Evolutionary conservation across 64 coral and sea anemone species (phyloP).

Genomic region (Pachyseris speciosa): DNA sequence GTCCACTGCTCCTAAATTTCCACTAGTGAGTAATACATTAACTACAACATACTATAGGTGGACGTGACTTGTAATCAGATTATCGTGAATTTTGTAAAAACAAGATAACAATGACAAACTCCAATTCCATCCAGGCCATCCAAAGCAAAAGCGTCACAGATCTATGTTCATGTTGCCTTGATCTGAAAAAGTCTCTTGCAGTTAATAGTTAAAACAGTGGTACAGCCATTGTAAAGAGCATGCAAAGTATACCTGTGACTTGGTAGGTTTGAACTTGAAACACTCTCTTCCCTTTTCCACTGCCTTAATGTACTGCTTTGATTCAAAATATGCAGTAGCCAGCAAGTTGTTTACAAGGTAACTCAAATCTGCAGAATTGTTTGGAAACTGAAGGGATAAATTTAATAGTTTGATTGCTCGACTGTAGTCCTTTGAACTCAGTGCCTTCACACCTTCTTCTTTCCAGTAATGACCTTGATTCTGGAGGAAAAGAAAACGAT

Average conservation of each 20-base stretch:
- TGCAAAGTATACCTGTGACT: conserved; percentile 59
- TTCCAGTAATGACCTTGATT: conserved; percentile 69
- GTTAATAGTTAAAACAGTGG: too few relatives aligned
- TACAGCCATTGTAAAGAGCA: too few relatives aligned
- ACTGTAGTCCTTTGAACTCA: conserved; percentile 20
- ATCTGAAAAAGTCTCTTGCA: too few relatives aligned
- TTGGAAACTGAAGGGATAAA: conserved; percentile 65
- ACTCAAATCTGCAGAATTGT: conserved; percentile 23
- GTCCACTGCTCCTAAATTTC: too few relatives aligned
- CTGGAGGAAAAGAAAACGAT: background rate
- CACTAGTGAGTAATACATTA: too few relatives aligned
- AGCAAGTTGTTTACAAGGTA: conserved; percentile 52
- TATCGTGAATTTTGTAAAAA: too few relatives aligned
- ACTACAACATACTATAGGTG: too few relatives aligned
- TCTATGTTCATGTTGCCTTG: too few relatives aligned
- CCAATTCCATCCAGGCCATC: too few relatives aligned
- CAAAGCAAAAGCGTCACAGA: too few relatives aligned
- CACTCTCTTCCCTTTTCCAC: conserved; percentile 64
- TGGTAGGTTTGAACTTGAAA: conserved; percentile 51
- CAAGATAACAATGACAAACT: too few relatives aligned
- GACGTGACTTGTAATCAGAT: too few relatives aligned
- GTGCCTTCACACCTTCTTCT: conserved; percentile 26
- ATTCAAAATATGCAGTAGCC: conserved; percentile 57
- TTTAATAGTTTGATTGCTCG: conserved; percentile 56
- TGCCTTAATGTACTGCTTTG: conserved; percentile 54